phyloP scores from a whole-genome alignment of 2,797 vertebrate genomes.

The Pipistrellus nathusii region DNA sequence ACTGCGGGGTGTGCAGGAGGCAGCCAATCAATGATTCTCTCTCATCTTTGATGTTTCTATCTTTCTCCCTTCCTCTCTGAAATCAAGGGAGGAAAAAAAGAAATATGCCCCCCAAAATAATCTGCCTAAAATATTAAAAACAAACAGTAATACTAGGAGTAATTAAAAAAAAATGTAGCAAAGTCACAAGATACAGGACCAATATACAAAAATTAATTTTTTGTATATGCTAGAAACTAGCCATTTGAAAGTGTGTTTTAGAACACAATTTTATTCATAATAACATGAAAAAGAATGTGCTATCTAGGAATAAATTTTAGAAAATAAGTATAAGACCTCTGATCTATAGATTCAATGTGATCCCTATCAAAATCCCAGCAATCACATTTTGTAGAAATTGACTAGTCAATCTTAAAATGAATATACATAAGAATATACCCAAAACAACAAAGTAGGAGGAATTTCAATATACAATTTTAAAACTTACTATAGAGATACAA shows the following conservation, averaged over 20 bases:
- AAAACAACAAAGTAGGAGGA: not conserved
- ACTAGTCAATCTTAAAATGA: constrained; percentile 27
- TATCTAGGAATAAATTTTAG: constrained; percentile 1
- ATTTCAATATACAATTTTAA: constrained; percentile 41
- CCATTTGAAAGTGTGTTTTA: constrained; percentile 10
- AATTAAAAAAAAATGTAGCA: constrained; percentile 12
- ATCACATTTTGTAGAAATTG: constrained; percentile 19
- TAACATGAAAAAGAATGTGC: not conserved
- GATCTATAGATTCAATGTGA: constrained; percentile 32
- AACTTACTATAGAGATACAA: constrained; percentile 22
- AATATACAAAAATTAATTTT: not conserved
- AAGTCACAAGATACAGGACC: not conserved
- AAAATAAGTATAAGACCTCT: not conserved
- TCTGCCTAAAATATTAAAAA: not conserved
- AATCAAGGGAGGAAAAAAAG: too few species aligned
- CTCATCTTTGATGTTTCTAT: too few species aligned
- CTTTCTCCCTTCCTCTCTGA: too few species aligned
- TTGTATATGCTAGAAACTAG: not conserved
- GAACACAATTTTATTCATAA: not conserved
- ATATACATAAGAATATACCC: not conserved
- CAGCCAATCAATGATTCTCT: too few species aligned
- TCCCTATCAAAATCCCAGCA: constrained; percentile 36
- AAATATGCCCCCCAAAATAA: not conserved
- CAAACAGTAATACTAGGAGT: not conserved
- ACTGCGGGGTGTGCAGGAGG: too few species aligned